phyloP scores from a whole-genome alignment of 1,140 invertebrate species.

The Pantala flavescens region DNA sequence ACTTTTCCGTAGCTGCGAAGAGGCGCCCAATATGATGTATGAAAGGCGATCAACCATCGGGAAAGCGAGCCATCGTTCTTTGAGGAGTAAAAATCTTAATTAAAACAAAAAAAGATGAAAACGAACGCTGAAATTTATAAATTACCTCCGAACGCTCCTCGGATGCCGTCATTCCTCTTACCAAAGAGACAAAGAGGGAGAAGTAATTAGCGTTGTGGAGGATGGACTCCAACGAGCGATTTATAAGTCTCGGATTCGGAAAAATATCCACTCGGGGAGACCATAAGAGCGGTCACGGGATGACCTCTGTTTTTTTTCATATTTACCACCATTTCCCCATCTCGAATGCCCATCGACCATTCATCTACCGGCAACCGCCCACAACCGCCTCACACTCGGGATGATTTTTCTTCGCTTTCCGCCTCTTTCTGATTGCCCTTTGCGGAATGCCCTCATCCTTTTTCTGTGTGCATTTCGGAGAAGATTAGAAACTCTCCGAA shows the following conservation, averaged over 20 bases:
- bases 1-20: no score
- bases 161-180: background rate
- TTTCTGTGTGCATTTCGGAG: background rate
- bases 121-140: background rate
- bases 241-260: background rate
- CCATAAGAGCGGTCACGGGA: background rate
- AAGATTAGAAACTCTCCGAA: background rate
- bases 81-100: no score
- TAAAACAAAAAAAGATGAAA: background rate
- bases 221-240: background rate
- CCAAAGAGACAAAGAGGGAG: background rate
- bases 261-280: background rate
- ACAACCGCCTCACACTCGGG: background rate
- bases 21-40: no score
- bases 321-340: background rate
- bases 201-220: background rate
- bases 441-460: background rate
- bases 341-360: background rate
- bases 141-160: background rate
- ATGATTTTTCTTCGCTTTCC: conserved; percentile 1
- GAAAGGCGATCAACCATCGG: no score
- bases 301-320: background rate
- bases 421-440: background rate
- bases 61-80: no score
- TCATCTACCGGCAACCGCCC: background rate